These are phyloP conservation scores for Catotricha subobsoleta DNA, from an alignment of 2,888 invertebrate genomes.

Conservation along the genomic window DNA sequence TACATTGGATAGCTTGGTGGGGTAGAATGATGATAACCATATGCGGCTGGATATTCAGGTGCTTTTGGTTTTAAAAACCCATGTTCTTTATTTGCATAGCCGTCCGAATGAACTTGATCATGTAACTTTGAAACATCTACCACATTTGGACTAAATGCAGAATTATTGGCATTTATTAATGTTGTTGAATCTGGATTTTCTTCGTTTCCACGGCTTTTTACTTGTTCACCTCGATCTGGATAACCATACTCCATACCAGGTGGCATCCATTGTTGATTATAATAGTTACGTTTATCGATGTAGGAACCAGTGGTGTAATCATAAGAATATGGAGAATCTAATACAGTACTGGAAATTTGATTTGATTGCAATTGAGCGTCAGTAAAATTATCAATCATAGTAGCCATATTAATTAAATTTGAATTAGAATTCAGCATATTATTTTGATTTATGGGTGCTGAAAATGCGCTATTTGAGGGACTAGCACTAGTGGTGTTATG, in stretches of 20 bases:
- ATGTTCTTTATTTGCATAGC: slow-evolving; percentile 17
- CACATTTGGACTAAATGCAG: slow-evolving; percentile 29
- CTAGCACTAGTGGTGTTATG: slow-evolving; percentile 29
- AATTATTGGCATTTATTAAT: slow-evolving; percentile 30
- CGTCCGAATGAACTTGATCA: not conserved
- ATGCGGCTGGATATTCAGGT: slow-evolving; percentile 20
- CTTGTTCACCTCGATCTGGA: slow-evolving; percentile 16
- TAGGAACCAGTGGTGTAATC: slow-evolving; percentile 39
- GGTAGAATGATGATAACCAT: slow-evolving; percentile 9
- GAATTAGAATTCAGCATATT: slow-evolving; percentile 28
- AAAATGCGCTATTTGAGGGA: slow-evolving; percentile 28
- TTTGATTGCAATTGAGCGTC: slow-evolving; percentile 67
- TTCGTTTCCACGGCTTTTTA: slow-evolving; percentile 32
- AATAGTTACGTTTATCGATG: slow-evolving; percentile 43
- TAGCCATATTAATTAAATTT: slow-evolving; percentile 51
- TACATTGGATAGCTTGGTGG: slow-evolving; percentile 8
- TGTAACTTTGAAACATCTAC: slow-evolving; percentile 20
- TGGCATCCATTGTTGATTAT: slow-evolving; percentile 39
- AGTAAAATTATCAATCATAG: slow-evolving; percentile 59
- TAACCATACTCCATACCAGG: slow-evolving; percentile 22
- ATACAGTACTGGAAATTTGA: slow-evolving; percentile 68
- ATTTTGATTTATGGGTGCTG: slow-evolving; percentile 31
- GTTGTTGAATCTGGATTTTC: slow-evolving; percentile 64
- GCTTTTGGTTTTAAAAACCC: slow-evolving; percentile 30
- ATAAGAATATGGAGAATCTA: slow-evolving; percentile 49